Conservation (phyloP, 2,113 vertebrate species). For the Aphelocoma coerulescens region DNA sequence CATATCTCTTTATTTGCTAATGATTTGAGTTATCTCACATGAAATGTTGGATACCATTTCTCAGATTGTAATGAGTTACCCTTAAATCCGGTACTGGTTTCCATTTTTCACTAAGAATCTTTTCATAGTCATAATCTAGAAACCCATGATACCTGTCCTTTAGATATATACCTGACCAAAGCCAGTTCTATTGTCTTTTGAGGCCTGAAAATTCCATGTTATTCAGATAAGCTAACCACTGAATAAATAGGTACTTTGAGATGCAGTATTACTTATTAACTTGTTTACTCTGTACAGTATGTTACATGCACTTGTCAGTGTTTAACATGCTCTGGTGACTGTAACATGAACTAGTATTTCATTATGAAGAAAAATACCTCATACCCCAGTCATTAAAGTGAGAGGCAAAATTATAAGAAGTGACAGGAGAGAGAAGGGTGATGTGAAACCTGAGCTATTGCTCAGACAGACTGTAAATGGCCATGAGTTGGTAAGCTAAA, state of each 20-base stretch:
- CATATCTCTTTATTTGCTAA: neutral
- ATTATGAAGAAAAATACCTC: neutral
- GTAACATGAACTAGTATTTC: neutral
- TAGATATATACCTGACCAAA: neutral
- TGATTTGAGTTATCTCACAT: neutral
- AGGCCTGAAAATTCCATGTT: neutral
- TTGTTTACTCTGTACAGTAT: neutral
- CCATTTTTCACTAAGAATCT: neutral
- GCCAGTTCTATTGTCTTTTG: neutral
- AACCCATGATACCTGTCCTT: neutral
- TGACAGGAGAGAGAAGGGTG: neutral
- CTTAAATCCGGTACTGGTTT: neutral
- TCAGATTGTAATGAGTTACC: neutral
- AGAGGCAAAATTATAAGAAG: neutral
- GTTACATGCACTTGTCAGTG: neutral
- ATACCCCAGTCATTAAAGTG: neutral
- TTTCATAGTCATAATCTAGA: neutral
- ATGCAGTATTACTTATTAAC: neutral
- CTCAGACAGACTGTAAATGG: neutral
- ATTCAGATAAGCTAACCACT: neutral
- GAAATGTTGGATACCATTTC: neutral
- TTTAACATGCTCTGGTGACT: neutral
- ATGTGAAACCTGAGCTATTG: neutral
- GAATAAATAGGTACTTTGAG: neutral
- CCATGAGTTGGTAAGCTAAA: neutral